Evolutionary conservation across 2,797 vertebrate species (phyloP).

Genomic region (Merluccius polli): DNA sequence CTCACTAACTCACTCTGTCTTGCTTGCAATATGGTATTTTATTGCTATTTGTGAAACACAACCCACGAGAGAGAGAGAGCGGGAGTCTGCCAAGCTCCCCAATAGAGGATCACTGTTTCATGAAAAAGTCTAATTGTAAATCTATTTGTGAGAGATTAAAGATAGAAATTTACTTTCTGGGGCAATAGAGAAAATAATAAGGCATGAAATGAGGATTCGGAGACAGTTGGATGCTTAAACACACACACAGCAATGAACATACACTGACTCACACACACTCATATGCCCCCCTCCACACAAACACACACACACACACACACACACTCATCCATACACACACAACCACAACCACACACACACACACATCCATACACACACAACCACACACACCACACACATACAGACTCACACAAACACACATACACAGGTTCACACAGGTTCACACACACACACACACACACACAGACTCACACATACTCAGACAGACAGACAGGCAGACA

Average conservation of each 20-base stretch:
- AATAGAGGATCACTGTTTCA: constrained; percentile 6
- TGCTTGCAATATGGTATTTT: neutral
- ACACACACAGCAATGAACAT: neutral
- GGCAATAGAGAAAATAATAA: constrained; percentile 17
- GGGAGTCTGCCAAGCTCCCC: neutral
- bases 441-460: too few relatives aligned
- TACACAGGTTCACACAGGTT: too few relatives aligned
- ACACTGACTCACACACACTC: constrained; percentile 5
- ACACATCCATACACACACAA: too few relatives aligned
- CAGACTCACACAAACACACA: too few relatives aligned
- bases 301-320: too few relatives aligned
- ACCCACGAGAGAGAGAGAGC: neutral
- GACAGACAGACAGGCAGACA: neutral
- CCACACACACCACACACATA: too few relatives aligned
- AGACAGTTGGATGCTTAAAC: neutral
- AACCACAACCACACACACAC: too few relatives aligned
- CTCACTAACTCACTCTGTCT: neutral
- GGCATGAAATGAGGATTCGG: constrained; percentile 20
- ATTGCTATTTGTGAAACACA: neutral
- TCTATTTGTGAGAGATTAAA: constrained; percentile 10
- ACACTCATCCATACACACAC: too few relatives aligned
- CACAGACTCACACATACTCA: neutral
- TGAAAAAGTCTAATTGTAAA: constrained; percentile 16
- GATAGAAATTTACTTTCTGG: constrained; percentile 8
- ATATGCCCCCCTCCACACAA: neutral